A percentile compares a stretch with the other conserved stretches of the same genome.
Evolutionary conservation across 2,113 vertebrate genomes (phyloP).

Genomic region (Malurus cyaneus): DNA sequence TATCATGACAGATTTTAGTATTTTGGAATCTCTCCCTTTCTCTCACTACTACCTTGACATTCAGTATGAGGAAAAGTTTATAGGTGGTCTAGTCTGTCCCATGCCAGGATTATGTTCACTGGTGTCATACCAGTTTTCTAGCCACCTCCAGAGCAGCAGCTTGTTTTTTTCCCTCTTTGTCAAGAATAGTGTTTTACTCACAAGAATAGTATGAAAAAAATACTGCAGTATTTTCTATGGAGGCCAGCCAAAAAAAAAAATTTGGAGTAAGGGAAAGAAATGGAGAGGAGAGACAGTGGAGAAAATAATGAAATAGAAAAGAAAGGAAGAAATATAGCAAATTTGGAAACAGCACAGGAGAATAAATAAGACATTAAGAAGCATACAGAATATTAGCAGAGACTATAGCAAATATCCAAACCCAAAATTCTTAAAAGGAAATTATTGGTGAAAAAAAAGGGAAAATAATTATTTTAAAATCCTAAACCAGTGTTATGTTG

Average conservation of each 20-base stretch:
- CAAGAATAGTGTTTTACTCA: slow-evolving; percentile 15
- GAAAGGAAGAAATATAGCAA: not conserved
- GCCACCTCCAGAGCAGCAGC: slow-evolving; percentile 25
- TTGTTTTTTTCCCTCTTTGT: slow-evolving; percentile 7
- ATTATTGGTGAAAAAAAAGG: not conserved
- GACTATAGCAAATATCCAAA: not conserved
- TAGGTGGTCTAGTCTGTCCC: not conserved
- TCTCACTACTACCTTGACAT: not conserved
- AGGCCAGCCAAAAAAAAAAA: not conserved
- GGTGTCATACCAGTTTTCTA: slow-evolving; percentile 17
- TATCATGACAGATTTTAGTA: not conserved
- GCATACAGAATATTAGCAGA: not conserved
- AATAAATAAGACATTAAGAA: not conserved
- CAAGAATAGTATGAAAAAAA: not conserved
- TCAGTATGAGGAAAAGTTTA: not conserved
- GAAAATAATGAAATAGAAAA: not conserved
- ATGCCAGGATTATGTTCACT: slow-evolving; percentile 20
- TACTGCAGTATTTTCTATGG: slow-evolving; percentile 26
- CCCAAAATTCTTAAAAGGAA: not conserved
- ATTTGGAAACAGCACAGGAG: not conserved
- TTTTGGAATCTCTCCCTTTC: not conserved
- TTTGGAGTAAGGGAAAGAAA: not conserved
- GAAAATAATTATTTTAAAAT: not conserved
- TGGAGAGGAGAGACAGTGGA: not conserved
- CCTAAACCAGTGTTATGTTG: not conserved